phyloP scores from a whole-genome alignment of 2,888 invertebrate species.

The Sclerodermus sp. region DNA sequence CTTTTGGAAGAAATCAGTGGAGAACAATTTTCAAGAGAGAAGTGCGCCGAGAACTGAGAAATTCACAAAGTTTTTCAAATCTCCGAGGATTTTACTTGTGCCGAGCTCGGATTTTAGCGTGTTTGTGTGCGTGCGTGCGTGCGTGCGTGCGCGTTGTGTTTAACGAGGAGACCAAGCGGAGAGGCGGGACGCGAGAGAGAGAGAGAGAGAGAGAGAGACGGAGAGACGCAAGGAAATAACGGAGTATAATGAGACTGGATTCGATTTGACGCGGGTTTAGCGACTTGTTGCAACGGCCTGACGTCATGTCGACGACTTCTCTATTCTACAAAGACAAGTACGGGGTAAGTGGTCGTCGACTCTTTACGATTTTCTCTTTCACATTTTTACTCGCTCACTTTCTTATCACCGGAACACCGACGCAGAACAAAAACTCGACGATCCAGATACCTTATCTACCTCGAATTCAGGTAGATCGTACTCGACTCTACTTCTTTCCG shows the following conservation, averaged over 20 bases:
- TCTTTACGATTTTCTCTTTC: not conserved
- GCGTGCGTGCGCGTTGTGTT: too few relatives aligned
- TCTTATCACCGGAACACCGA: conserved; percentile 3
- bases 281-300: conserved; percentile 12
- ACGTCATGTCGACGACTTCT: conserved; percentile 53
- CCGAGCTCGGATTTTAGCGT: too few relatives aligned
- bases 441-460: too few relatives aligned
- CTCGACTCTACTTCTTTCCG: conserved; percentile 6
- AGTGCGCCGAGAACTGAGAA: too few relatives aligned
- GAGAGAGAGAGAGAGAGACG: not conserved
- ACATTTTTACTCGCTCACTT: too few relatives aligned
- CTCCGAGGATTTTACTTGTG: too few relatives aligned
- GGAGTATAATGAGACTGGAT: conserved; percentile 15
- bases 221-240: conserved; percentile 5
- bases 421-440: too few relatives aligned
- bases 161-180: too few relatives aligned
- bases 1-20: too few relatives aligned
- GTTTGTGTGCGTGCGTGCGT: conserved; percentile 8
- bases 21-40: too few relatives aligned
- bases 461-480: conserved; percentile 5
- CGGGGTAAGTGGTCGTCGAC: conserved; percentile 39
- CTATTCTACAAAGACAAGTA: conserved; percentile 55
- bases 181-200: not conserved
- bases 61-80: too few relatives aligned
- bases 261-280: conserved; percentile 4